Evolutionary conservation across 2,888 invertebrate species (phyloP), one percentile per base, ranked within the genome.

Genomic region (Synanthedon vespiformis): DNA sequence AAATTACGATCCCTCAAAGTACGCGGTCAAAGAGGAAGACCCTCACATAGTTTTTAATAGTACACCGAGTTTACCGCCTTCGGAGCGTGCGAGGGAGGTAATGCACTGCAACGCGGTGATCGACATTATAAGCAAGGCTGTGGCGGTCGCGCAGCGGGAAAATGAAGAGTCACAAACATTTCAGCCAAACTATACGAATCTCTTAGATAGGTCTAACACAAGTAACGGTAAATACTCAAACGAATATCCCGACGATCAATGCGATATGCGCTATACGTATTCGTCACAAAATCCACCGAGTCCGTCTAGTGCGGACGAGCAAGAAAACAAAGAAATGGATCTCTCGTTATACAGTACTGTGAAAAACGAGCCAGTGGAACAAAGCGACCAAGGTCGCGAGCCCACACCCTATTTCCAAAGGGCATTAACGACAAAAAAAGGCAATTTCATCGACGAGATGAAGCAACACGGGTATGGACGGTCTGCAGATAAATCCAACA

Each of bases 11-110:
- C 88, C 88, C 50, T 77, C 69, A 59, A 88, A 88, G 68, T 88
- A 86, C 67, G 72, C 70, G 34, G 72, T 81, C 55, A 84, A 86
- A 69, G 85, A 86, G 64, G 82, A 84, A 56, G 83, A 80, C 54
- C 88, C 89, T 48, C 89, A 89, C 65, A 89, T 90, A 62, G 86
- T 86, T 72, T 90, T 89, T 70, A 90, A 89, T 71, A 89, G 85
- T 61, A 89, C 89, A 59, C 88, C 88, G 63, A 85, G 88, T 65
- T 80, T 89, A 62, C 89, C 89, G 64, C 88, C 89, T 55, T 78
- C 89, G 48, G 89, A 89, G 65, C 74, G 88, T 65, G 85, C 89
- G 63, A 74, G 80, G 61, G 88, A 88, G 68, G 87, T 83, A 62
- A 80, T 88, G 82, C 88, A 88, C 67, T 86, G 88, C 62, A 87